Conservation (phyloP, 2,888 invertebrate genomes). For the Drosophila mettleri region DNA sequence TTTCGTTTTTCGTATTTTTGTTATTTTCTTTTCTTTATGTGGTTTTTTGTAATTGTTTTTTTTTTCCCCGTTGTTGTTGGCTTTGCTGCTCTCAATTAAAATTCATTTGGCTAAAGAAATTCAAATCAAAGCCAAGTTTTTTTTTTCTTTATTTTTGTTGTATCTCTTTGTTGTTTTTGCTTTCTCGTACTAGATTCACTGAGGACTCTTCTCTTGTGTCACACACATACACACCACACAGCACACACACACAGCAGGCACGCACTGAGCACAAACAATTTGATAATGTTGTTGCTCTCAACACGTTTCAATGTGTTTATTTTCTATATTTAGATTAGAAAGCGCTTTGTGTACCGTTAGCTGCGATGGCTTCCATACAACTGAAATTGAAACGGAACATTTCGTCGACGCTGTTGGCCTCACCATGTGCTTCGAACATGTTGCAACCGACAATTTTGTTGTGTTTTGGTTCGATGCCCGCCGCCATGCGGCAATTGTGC, state of each 20-base stretch:
- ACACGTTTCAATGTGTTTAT: conserved; percentile 41
- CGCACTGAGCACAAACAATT: conserved; percentile 11
- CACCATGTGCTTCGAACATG: conserved; percentile 69
- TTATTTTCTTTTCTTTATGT: conserved; percentile 7
- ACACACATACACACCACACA: conserved; percentile 30
- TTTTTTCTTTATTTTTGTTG: no score
- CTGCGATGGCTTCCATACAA: conserved; percentile 73
- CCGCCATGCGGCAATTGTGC: conserved; percentile 43
- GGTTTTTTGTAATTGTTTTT: conserved; percentile 18
- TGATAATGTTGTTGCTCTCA: conserved; percentile 43
- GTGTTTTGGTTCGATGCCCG: conserved; percentile 68
- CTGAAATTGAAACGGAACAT: conserved; percentile 53
- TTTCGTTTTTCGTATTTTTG: conserved; percentile 15
- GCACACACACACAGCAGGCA: conserved; percentile 8
- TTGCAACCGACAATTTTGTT: conserved; percentile 59
- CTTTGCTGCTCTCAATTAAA: conserved; percentile 37
- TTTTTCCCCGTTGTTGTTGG: conserved; percentile 5
- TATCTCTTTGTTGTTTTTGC: conserved; percentile 19
- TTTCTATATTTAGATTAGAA: conserved; percentile 22
- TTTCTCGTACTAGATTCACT: conserved; percentile 40
- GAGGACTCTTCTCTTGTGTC: conserved; percentile 43
- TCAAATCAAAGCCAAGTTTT: conserved; percentile 53
- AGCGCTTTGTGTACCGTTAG: conserved; percentile 68
- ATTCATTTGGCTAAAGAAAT: conserved; percentile 50
- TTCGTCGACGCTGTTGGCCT: conserved; percentile 41